Evolutionary conservation across 2,888 invertebrate species (phyloP), one percentile per base, ranked within the genome.

Genomic region (Polia nebulosa): DNA sequence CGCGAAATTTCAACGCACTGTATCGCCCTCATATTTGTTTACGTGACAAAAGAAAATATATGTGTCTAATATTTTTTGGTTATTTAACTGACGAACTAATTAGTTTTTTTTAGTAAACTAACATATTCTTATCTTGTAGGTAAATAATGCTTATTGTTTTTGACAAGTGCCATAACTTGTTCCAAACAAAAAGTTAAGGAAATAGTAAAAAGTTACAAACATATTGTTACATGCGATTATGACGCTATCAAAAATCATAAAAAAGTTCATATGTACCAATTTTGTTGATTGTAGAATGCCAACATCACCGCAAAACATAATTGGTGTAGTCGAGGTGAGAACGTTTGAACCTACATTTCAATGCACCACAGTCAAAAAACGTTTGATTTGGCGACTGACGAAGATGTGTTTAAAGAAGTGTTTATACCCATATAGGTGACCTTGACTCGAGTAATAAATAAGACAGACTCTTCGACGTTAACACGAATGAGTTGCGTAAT

Each of bases 391-490:
- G 39, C 25, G 15, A 52, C 56, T 67, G 44, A 34, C 29, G 44
- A 25, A 41, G 32, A 27, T 52, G 34, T 49, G 53, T 34, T 65
- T 9, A 20, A 17, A 51, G 25, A 49, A 56, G 29, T 44, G 34
- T 49, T 62, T 56, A 57, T 71, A 66, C 20, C 63, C 61, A 62
- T 53, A 67, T 64, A 53, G 9, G 27, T 84, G 83, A 88, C 91
- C 90, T 91, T 90, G 90, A 85, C 77, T 83, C 70, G 65, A 58
- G 80, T 72, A 76, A 81, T 81, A 80, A 81, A 82, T 77, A 70
- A 82, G 82, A 83, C 77, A 72, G 72, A 61, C 73, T 79, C 76
- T 72, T 74, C 61, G 64, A 64, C 64, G 66, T 77, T 70, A 80
- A 67, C 78, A 83, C 73, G 74, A 83, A 81, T 67, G 66, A 70